phyloP scores from a whole-genome alignment of 2,113 vertebrate species.

The Cettia cetti region DNA sequence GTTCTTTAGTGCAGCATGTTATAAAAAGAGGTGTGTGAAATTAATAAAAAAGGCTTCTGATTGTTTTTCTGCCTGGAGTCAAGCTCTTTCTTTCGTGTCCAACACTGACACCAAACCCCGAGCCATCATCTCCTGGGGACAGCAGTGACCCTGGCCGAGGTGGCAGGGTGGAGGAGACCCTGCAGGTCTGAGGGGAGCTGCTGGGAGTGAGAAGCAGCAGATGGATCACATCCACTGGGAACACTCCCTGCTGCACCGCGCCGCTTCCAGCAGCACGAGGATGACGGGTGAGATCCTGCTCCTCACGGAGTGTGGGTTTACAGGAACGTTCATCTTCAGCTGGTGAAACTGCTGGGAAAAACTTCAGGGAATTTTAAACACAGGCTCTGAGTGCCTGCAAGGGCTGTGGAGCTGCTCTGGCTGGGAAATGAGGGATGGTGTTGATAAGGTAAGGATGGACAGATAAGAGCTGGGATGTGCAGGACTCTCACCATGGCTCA shows the following conservation, averaged over 20 bases:
- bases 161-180: constrained; percentile 25
- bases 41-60: no score
- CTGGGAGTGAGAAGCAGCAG: constrained; percentile 6
- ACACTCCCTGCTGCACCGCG: constrained; percentile 9
- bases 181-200: background rate
- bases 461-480: background rate
- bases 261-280: background rate
- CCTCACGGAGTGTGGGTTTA: background rate
- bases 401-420: background rate
- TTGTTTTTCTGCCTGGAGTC: no score
- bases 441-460: background rate
- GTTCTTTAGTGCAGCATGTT: no score
- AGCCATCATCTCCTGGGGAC: constrained; percentile 22
- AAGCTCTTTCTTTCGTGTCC: no score
- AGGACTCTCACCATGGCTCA: background rate
- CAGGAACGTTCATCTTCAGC: background rate
- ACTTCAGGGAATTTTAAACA: background rate
- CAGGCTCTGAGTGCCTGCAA: background rate
- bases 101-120: no score
- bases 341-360: background rate
- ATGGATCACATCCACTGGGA: constrained; percentile 41
- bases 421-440: background rate
- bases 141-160: background rate
- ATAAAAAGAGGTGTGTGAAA: no score
- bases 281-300: constrained; percentile 38